These are phyloP conservation scores for Elgaria multicarinata DNA, from an alignment of 2,113 vertebrate species.

Conservation along the genomic window DNA sequence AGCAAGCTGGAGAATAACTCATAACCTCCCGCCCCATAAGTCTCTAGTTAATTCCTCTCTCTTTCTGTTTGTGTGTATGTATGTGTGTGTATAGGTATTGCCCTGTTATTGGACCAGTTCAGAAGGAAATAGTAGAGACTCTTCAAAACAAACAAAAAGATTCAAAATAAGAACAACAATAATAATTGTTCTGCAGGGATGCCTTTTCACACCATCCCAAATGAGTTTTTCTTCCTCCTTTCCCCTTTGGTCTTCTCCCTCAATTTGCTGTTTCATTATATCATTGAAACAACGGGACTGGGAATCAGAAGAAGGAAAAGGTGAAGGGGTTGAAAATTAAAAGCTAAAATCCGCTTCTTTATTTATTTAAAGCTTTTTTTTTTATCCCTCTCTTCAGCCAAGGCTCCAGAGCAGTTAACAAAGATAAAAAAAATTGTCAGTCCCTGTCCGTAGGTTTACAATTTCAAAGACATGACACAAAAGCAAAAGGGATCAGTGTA, in stretches of 20 bases:
- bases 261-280: background rate
- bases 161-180: slow-evolving; percentile 11
- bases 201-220: background rate
- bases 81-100: background rate
- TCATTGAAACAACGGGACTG: background rate
- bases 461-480: background rate
- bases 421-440: background rate
- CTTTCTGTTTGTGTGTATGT: background rate
- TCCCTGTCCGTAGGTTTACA: background rate
- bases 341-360: background rate
- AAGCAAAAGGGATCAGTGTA: background rate
- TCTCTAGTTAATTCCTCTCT: background rate
- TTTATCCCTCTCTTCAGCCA: background rate
- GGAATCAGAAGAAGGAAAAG: background rate
- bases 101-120: background rate
- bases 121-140: background rate
- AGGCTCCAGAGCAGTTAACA: background rate
- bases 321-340: background rate
- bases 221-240: background rate
- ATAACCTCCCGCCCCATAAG: accelerated
- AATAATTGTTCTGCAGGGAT: background rate
- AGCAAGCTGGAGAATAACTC: background rate
- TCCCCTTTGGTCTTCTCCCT: background rate
- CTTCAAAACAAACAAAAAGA: background rate
- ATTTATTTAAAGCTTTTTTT: background rate